Base-by-base conservation (phyloP, 2,797 vertebrate genomes). In the Mormyrus proboscirostris region DNA sequence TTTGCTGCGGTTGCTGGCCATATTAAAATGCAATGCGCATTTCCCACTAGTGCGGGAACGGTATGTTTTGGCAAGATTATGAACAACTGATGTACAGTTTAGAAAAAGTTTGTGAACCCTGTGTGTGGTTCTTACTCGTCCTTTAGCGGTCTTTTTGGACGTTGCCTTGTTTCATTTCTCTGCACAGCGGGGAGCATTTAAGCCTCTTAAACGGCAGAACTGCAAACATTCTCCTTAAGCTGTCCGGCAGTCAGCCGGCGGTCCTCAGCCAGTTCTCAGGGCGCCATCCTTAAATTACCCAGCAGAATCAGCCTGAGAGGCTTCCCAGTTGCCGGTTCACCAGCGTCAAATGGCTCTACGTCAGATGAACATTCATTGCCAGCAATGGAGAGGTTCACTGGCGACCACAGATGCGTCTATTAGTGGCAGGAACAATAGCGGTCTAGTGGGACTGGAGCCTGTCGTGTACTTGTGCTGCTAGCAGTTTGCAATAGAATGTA, bases 281-380 rank as follows among this genome's bases (percentile, higher is more conserved):
- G n/a, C n/a, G n/a, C 69, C 62, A 4, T 89, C 90, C 93, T 94
- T 92, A 93, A 93, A 94, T 93, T 95, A 94, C 90, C 93, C 91
- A 90, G 90, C 69, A 49, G 93, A 91, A 91, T 92, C 93, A 91
- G 90, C 92, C 92, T 90, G 90, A 91, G 89, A 88, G 90, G 91
- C 89, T 90, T 91, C 92, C 91, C 57, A 92, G 90, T 93, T 93
- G 93, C 93, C 91, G 89, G 92, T 94, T 95, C 92, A 76, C 91
- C 93, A 91, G 90, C 88, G 91, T 53, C 73, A 25, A 59, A 85
- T 19, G 91, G 89, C 91, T 87, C 89, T 83, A 86, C 92, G 92
- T 93, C 93, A 91, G 93, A 95, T 94, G 93, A 94, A 90, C 94
- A 94, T 94, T 94, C 55, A 94, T 94, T 94, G 89, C 86, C 0